Conservation (phyloP, 2,888 invertebrate species). For the Drosophila nr. perissopoda region DNA sequence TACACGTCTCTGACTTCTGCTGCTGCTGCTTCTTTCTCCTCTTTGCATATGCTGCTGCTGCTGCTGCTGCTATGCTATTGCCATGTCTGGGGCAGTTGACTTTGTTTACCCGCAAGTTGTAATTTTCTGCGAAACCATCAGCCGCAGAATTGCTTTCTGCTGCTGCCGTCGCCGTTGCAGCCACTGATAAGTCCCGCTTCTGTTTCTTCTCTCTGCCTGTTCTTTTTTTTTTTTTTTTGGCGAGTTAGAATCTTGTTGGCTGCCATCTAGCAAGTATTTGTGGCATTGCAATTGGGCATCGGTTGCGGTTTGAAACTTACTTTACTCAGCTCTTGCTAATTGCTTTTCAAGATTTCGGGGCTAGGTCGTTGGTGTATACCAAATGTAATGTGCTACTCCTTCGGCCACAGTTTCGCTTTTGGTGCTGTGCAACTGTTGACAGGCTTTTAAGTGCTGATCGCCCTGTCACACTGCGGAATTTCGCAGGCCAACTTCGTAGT, state of each 20-base stretch:
- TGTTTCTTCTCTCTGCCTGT: slow-evolving; percentile 17
- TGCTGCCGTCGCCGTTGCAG: slow-evolving; percentile 35
- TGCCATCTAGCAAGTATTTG: slow-evolving; percentile 25
- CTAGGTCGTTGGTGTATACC: slow-evolving; percentile 50
- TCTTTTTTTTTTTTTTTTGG: slow-evolving; percentile 1
- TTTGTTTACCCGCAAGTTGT: slow-evolving; percentile 80
- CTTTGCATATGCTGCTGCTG: slow-evolving; percentile 1
- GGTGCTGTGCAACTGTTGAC: slow-evolving; percentile 55
- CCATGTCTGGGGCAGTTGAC: slow-evolving; percentile 49
- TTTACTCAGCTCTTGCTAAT: slow-evolving; percentile 63
- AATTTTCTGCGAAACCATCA: slow-evolving; percentile 78
- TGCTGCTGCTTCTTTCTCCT: neutral
- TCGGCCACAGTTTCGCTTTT: slow-evolving; percentile 16
- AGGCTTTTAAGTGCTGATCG: slow-evolving; percentile 67
- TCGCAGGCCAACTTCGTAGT: slow-evolving; percentile 54
- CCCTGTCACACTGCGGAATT: slow-evolving; percentile 71
- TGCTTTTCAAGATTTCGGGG: slow-evolving; percentile 71
- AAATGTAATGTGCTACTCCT: slow-evolving; percentile 32
- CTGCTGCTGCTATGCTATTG: slow-evolving; percentile 8
- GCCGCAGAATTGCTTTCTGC: slow-evolving; percentile 71
- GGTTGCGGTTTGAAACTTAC: slow-evolving; percentile 49
- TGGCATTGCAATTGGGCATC: slow-evolving; percentile 66
- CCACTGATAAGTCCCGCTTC: slow-evolving; percentile 77
- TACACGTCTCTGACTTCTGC: slow-evolving; percentile 14
- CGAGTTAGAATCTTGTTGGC: slow-evolving; percentile 22